Percentiles rank a stretch among this genome's conserved stretches.
Evolutionary conservation across 2,797 vertebrate species (phyloP).

Genomic region (Benthosema pterotum): DNA sequence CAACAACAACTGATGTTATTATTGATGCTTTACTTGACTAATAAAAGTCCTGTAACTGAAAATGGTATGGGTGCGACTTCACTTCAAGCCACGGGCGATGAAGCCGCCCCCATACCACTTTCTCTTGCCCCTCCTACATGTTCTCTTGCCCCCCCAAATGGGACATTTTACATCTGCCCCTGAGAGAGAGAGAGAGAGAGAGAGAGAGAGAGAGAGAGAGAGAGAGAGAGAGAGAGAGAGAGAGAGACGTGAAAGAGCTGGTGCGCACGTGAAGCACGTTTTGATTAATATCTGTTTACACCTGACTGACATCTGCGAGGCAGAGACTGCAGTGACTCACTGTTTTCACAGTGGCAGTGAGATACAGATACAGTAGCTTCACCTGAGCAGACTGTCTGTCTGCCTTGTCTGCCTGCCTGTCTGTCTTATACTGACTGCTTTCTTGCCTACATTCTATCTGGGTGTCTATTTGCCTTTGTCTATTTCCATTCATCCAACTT

Average conservation of each 20-base stretch:
- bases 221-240: too few relatives aligned
- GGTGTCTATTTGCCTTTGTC: not conserved
- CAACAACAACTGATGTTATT: too few relatives aligned
- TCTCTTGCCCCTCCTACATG: too few relatives aligned
- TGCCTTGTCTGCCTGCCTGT: not conserved
- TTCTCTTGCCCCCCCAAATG: too few relatives aligned
- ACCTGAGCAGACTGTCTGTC: constrained; percentile 8
- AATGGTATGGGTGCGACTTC: too few relatives aligned
- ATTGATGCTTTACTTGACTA: too few relatives aligned
- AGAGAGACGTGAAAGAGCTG: constrained; percentile 13
- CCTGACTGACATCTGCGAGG: constrained; percentile 15
- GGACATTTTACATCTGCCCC: too few relatives aligned
- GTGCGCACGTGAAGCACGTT: constrained; percentile 25
- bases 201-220: too few relatives aligned
- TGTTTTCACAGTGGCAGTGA: constrained; percentile 2
- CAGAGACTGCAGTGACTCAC: constrained; percentile 38
- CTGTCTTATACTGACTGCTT: not conserved
- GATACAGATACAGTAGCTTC: constrained; percentile 24
- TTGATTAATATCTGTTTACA: constrained; percentile 33
- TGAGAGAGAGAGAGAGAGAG: too few relatives aligned
- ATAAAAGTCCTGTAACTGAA: too few relatives aligned
- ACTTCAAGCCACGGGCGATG: too few relatives aligned
- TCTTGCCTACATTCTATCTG: not conserved
- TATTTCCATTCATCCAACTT: not conserved
- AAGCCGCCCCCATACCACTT: too few relatives aligned